Evolutionary conservation across 2,888 invertebrate genomes (phyloP).

Genomic region (Heterodera filipjevi): DNA sequence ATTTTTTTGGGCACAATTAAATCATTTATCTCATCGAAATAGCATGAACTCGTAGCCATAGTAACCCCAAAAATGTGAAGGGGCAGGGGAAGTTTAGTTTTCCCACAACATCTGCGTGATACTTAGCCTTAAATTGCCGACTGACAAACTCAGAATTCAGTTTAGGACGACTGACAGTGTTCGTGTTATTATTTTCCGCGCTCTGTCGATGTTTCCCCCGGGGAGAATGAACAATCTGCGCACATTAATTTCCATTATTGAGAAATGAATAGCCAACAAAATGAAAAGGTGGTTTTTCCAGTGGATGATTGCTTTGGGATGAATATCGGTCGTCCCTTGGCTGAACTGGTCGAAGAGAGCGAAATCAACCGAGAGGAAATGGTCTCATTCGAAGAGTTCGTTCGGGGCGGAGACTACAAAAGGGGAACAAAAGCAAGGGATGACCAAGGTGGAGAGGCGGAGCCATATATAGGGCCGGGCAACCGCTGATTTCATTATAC

Average conservation of each 20-base stretch:
- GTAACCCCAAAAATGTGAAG: neutral
- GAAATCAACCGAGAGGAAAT: neutral
- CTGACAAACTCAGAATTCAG: neutral
- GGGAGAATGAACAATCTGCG: neutral
- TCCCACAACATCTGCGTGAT: neutral
- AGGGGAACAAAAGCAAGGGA: neutral
- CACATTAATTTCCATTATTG: neutral
- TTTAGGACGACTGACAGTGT: neutral
- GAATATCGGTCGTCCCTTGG: constrained; percentile 11
- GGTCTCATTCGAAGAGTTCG: constrained; percentile 23
- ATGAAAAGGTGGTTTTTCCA: neutral
- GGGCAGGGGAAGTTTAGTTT: neutral
- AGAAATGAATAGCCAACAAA: neutral
- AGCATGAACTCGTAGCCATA: neutral
- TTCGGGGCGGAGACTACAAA: constrained; percentile 15
- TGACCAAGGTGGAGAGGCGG: neutral
- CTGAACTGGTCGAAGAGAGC: neutral
- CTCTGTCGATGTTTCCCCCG: neutral
- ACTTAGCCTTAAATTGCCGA: neutral
- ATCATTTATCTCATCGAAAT: neutral
- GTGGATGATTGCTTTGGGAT: constrained; percentile 24
- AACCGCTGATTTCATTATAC: neutral
- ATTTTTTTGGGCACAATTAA: too few relatives aligned
- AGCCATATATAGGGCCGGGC: too few relatives aligned
- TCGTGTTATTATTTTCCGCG: too few relatives aligned